Conservation (phyloP, 2,113 vertebrate species). For the Octodon degus region DNA sequence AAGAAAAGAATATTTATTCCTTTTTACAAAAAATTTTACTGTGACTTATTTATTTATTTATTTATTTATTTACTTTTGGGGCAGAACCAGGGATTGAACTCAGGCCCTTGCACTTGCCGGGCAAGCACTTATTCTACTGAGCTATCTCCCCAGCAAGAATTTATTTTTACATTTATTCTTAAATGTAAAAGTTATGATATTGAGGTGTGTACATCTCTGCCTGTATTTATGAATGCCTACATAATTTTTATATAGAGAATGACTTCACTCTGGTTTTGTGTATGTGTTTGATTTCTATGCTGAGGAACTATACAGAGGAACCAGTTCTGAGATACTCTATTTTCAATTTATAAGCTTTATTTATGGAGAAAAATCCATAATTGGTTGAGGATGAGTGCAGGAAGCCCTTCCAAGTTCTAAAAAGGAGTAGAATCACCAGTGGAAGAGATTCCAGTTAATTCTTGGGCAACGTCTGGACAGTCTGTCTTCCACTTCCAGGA, state of each 20-base stretch:
- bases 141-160: too few relatives aligned
- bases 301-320: neutral
- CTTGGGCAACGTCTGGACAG: neutral
- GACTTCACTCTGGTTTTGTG: neutral
- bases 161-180: neutral
- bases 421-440: neutral
- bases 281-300: neutral
- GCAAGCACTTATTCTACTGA: too few relatives aligned
- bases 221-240: neutral
- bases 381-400: neutral
- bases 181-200: neutral
- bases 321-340: neutral
- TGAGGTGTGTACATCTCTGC: neutral
- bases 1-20: neutral
- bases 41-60: too few relatives aligned
- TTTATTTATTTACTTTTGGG: too few relatives aligned
- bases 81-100: too few relatives aligned
- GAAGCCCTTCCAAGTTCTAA: neutral
- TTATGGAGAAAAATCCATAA: neutral
- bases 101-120: too few relatives aligned
- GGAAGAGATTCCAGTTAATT: neutral
- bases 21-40: too few relatives aligned
- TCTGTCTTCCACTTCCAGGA: neutral
- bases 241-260: neutral
- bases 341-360: constrained; percentile 12